These are phyloP conservation scores for Agrochola lychnidis DNA, from an alignment of 2,888 invertebrate species.

Conservation along the genomic window DNA sequence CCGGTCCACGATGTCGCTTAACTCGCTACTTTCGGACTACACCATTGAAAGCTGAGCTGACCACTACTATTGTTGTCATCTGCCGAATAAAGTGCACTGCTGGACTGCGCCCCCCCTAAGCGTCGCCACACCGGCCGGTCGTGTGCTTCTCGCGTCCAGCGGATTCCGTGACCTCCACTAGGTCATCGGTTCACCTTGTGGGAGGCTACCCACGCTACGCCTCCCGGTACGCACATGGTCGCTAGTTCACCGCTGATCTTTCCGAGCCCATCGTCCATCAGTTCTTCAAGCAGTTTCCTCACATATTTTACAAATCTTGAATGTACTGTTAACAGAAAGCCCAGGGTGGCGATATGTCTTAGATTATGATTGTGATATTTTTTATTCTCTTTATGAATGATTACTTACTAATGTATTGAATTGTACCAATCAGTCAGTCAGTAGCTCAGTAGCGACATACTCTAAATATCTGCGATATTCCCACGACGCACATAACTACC, in stretches of 20 bases:
- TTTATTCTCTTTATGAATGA: neutral
- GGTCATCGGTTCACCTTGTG: neutral
- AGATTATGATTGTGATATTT: neutral
- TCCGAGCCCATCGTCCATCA: neutral
- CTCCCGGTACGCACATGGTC: neutral
- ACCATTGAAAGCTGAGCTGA: neutral
- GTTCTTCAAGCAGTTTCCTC: neutral
- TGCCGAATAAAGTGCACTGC: neutral
- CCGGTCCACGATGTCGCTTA: neutral
- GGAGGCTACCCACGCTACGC: neutral
- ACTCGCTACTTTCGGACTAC: neutral
- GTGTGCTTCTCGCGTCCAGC: too few species aligned
- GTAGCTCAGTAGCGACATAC: neutral
- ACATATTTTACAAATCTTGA: neutral
- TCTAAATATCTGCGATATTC: conserved; percentile 1
- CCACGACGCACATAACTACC: conserved; percentile 18
- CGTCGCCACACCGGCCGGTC: too few species aligned
- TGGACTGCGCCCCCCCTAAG: too few species aligned
- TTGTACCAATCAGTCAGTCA: neutral
- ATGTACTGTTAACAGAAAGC: neutral
- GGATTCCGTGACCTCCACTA: neutral
- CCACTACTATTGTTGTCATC: too few species aligned
- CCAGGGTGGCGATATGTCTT: neutral
- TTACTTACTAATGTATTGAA: too few species aligned
- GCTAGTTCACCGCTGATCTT: neutral